phyloP scores from a whole-genome alignment of 2,797 vertebrate genomes.

The Macropus fuliginosus region DNA sequence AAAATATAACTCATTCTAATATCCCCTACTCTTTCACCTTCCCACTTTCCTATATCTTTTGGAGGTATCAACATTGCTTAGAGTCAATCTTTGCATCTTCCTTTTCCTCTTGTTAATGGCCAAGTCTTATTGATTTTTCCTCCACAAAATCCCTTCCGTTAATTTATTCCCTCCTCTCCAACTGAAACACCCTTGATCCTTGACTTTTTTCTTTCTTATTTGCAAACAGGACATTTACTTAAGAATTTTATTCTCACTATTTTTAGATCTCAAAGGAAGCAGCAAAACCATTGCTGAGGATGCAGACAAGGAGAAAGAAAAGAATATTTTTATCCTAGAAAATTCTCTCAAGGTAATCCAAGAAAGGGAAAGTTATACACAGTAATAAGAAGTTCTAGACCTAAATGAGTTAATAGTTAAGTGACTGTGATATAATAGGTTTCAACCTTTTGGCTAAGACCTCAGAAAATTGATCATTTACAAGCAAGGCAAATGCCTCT shows the following conservation, averaged over 20 bases:
- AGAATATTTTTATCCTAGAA: constrained; percentile 87
- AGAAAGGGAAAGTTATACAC: not conserved
- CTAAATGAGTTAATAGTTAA: not conserved
- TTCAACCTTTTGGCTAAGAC: constrained; percentile 11
- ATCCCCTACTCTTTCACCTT: not conserved
- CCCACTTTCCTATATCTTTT: not conserved
- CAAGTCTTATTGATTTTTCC: not conserved
- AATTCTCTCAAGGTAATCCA: constrained; percentile 93
- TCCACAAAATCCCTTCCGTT: not conserved
- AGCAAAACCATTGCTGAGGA: constrained; percentile 58
- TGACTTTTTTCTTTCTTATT: not conserved
- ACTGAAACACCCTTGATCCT: not conserved
- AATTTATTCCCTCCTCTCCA: not conserved
- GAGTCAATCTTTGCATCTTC: not conserved
- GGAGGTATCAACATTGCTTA: not conserved
- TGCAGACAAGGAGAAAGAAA: constrained; percentile 75
- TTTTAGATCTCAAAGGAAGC: constrained; percentile 53
- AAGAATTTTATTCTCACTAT: constrained; percentile 52
- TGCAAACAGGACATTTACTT: constrained; percentile 7
- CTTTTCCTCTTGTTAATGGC: not conserved
- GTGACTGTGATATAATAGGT: not conserved
- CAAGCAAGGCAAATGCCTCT: not conserved
- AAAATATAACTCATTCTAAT: not conserved
- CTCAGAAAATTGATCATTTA: not conserved
- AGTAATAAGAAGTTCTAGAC: not conserved